A percentile compares a stretch with the other conserved stretches of the same genome.
phyloP scores from a whole-genome alignment of 2,797 vertebrate genomes.

The Poecilia gillii region DNA sequence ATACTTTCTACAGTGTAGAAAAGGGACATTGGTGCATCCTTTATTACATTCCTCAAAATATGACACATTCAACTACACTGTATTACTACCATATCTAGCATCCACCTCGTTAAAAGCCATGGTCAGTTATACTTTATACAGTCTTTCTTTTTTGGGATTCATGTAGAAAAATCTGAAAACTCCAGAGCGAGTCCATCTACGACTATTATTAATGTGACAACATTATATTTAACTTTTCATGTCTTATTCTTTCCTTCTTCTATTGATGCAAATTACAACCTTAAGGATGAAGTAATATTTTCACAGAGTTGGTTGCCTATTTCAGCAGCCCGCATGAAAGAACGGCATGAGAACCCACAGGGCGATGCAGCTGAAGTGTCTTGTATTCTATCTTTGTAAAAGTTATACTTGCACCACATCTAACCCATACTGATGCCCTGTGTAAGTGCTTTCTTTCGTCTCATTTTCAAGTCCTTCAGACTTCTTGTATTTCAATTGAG shows the following conservation, averaged over 20 bases:
- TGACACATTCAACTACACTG: neutral
- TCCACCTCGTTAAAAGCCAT: neutral
- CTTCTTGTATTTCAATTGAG: neutral
- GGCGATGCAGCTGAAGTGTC: neutral
- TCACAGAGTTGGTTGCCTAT: slow-evolving; percentile 3
- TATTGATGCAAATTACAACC: slow-evolving; percentile 16
- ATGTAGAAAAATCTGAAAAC: neutral
- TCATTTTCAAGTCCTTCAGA: neutral
- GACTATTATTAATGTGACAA: slow-evolving; percentile 7
- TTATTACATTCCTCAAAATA: neutral
- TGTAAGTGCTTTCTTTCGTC: neutral
- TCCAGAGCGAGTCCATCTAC: neutral
- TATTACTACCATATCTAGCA: neutral
- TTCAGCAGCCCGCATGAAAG: slow-evolving; percentile 12
- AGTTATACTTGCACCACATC: slow-evolving; percentile 3
- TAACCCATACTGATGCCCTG: neutral
- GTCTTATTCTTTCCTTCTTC: neutral
- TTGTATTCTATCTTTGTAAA: neutral
- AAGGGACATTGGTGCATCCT: neutral
- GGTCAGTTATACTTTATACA: neutral
- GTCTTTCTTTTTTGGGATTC: neutral
- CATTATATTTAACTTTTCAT: slow-evolving; percentile 6
- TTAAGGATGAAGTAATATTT: slow-evolving; percentile 5
- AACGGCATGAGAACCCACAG: neutral
- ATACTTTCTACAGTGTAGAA: slow-evolving; percentile 3